A percentile compares a stretch with the other conserved stretches of the same genome.
Evolutionary conservation across 2,888 invertebrate species (phyloP).

Genomic region (Lingula anatina): DNA sequence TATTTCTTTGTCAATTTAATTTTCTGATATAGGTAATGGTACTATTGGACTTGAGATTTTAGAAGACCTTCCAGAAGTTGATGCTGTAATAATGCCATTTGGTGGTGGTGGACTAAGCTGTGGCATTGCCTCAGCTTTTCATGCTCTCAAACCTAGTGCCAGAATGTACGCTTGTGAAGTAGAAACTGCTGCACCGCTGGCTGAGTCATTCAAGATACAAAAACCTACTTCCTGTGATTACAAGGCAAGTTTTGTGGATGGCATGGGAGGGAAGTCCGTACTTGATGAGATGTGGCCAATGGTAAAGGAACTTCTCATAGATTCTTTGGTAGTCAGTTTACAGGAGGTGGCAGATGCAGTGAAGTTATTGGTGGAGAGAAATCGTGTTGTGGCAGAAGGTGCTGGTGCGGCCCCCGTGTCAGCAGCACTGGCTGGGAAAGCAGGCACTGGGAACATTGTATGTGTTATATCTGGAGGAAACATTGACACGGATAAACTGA

Average conservation of each 20-base stretch:
- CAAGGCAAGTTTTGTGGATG: slow-evolving; percentile 39
- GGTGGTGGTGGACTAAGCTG: slow-evolving; percentile 43
- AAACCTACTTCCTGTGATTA: slow-evolving; percentile 24
- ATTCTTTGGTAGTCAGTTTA: slow-evolving; percentile 30
- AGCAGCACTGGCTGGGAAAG: slow-evolving; percentile 19
- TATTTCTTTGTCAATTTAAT: too few species aligned
- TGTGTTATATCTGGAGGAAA: slow-evolving; percentile 47
- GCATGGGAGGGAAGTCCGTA: slow-evolving; percentile 38
- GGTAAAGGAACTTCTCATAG: slow-evolving; percentile 26
- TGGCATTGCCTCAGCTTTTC: slow-evolving; percentile 38
- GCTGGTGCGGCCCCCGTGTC: slow-evolving; percentile 44
- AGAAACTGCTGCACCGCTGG: slow-evolving; percentile 37
- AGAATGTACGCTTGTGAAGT: slow-evolving; percentile 41
- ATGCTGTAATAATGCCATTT: slow-evolving; percentile 40
- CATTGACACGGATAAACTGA: slow-evolving; percentile 32
- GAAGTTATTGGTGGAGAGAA: slow-evolving; percentile 31
- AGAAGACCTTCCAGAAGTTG: slow-evolving; percentile 42
- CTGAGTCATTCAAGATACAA: slow-evolving; percentile 23
- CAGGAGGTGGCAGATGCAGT: slow-evolving; percentile 34
- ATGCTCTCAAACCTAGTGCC: slow-evolving; percentile 26
- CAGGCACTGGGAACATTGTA: slow-evolving; percentile 34
- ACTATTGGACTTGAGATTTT: slow-evolving; percentile 43
- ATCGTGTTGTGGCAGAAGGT: slow-evolving; percentile 43
- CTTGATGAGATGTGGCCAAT: slow-evolving; percentile 40
- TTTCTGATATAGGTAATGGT: slow-evolving; percentile 34